Evolutionary conservation across 2,888 invertebrate genomes (phyloP).

Genomic region (Archaeoteleia sp.): DNA sequence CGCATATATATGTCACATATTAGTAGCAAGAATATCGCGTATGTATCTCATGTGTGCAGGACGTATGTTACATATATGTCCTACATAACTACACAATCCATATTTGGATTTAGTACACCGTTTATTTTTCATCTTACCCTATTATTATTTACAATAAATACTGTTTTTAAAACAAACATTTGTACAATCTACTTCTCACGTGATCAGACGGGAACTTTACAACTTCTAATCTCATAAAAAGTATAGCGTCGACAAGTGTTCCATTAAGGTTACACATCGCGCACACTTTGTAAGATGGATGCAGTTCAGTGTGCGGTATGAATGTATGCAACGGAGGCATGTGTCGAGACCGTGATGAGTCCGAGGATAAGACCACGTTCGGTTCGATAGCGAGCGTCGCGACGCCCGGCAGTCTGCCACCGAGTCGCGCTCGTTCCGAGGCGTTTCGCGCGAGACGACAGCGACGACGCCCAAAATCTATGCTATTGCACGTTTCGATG

Average conservation of each 20-base stretch:
- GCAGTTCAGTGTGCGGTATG: conserved; percentile 4
- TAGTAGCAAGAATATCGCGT: too few relatives aligned
- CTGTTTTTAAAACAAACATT: too few relatives aligned
- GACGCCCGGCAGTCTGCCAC: conserved; percentile 73
- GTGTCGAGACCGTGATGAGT: conserved; percentile 45
- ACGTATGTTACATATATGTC: too few relatives aligned
- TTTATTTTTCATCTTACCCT: too few relatives aligned
- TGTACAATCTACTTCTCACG: too few relatives aligned
- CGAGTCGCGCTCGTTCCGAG: conserved; percentile 55
- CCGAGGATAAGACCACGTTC: conserved; percentile 60
- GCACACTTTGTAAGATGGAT: conserved; percentile 7
- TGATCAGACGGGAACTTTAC: too few relatives aligned
- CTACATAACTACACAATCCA: too few relatives aligned
- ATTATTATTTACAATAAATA: too few relatives aligned
- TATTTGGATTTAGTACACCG: too few relatives aligned
- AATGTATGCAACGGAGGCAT: conserved; percentile 23
- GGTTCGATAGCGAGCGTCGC: conserved; percentile 68
- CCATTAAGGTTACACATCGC: conserved; percentile 21
- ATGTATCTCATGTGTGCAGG: too few relatives aligned
- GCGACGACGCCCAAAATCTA: conserved; percentile 33
- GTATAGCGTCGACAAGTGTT: conserved; percentile 15
- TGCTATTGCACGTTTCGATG: conserved; percentile 1
- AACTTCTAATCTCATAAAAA: conserved; percentile 11
- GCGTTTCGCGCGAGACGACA: conserved; percentile 16
- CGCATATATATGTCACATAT: too few relatives aligned